Percentiles rank a stretch among this genome's conserved stretches.
Conservation (phyloP, 2,113 vertebrate species). For the Dryoscopus gambensis region DNA sequence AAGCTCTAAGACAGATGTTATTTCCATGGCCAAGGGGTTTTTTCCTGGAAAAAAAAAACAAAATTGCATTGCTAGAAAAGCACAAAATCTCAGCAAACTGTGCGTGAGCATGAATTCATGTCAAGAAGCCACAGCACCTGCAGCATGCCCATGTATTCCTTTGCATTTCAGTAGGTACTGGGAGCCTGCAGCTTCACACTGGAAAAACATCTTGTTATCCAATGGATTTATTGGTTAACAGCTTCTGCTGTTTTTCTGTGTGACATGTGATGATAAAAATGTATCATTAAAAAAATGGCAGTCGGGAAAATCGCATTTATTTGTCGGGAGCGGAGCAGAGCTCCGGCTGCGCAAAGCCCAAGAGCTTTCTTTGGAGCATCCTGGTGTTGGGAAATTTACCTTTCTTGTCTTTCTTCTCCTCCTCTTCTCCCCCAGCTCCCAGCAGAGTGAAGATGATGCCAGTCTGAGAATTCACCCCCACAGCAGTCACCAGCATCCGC, state of each 20-base stretch:
- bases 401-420: slow-evolving; percentile 99
- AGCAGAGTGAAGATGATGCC: slow-evolving; percentile 98
- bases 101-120: not conserved
- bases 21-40: not conserved
- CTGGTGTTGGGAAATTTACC: slow-evolving; percentile 70
- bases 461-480: slow-evolving; percentile 97
- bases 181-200: not conserved
- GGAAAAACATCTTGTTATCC: slow-evolving; percentile 51
- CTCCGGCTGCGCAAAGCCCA: not conserved
- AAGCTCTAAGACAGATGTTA: not conserved
- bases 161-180: not conserved
- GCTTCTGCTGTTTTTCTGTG: slow-evolving; percentile 25
- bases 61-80: not conserved
- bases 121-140: not conserved
- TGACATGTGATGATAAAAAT: slow-evolving; percentile 10
- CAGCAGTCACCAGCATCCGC: slow-evolving; percentile 92
- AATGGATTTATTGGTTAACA: slow-evolving; percentile 43
- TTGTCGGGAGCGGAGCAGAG: not conserved
- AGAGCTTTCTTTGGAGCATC: not conserved
- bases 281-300: not conserved
- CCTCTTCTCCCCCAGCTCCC: slow-evolving; percentile 88
- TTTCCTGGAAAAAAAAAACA: not conserved
- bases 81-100: not conserved
- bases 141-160: not conserved
- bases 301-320: not conserved